These are phyloP conservation scores for Tricholauxania praeusta DNA, from an alignment of 2,888 invertebrate genomes.

Conservation along the genomic window DNA sequence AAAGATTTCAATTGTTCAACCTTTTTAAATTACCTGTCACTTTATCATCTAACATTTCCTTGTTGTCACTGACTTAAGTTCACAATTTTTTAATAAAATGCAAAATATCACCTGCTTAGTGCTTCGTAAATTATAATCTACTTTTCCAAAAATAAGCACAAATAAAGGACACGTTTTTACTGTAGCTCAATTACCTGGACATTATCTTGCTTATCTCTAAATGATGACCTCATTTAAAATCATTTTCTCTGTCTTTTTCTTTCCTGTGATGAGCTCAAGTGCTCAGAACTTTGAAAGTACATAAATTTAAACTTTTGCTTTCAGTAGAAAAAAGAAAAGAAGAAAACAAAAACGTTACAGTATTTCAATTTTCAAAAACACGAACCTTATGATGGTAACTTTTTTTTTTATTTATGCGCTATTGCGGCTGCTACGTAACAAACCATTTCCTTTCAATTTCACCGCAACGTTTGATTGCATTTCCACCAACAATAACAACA, in stretches of 20 bases:
- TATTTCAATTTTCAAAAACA: too few species aligned
- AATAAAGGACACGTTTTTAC: too few species aligned
- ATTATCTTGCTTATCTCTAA: neutral
- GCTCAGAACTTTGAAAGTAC: neutral
- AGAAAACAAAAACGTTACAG: too few species aligned
- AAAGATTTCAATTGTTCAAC: too few species aligned
- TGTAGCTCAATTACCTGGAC: too few species aligned
- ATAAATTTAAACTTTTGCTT: slow-evolving; percentile 11
- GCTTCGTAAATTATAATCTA: too few species aligned
- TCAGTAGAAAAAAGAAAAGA: neutral
- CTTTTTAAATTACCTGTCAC: too few species aligned
- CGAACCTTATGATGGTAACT: neutral
- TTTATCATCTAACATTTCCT: too few species aligned
- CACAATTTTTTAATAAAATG: too few species aligned
- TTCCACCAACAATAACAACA: slow-evolving; percentile 1
- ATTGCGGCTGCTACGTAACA: neutral
- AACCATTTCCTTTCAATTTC: slow-evolving; percentile 22
- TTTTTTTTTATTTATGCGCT: neutral
- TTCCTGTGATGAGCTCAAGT: neutral
- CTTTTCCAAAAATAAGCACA: too few species aligned
- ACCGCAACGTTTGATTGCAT: slow-evolving; percentile 26
- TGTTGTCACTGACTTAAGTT: too few species aligned
- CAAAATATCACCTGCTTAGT: too few species aligned
- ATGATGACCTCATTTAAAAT: slow-evolving; percentile 3
- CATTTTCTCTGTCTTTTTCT: neutral